Base-by-base conservation (phyloP, 2,797 vertebrate genomes). In the Pseudochaenichthys georgianus region DNA sequence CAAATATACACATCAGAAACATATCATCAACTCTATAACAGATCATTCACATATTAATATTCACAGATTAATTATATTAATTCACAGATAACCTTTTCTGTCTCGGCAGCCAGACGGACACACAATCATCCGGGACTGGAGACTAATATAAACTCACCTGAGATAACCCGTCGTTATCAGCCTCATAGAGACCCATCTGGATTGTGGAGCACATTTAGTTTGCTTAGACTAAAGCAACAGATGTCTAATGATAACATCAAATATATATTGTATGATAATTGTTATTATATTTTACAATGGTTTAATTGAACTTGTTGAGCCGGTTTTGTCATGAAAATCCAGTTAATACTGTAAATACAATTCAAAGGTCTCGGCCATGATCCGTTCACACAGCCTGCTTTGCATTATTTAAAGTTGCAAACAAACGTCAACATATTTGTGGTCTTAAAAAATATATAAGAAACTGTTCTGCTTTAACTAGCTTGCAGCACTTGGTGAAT, bases 131-230 rank as follows among this genome's bases (percentile, higher is more conserved):
- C 28, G 64, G 58, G 69, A 72, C 73, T 21, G 43, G 64, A 83
- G 78, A 71, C 68, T 63, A 55, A 85, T 82, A 79, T 76, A 69
- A 84, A 64, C 74, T 55, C 48, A 19, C 38, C 57, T 53, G 38
- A 66, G 80, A 75, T 70, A 52, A 78, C 50, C 51, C 9, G 0
- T 73, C 64, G 55, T 75, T 71, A 75, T 65, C 46, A 75, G 58
- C 17, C 74, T 63, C 55, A 16, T 2, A 0, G 19, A 41, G 53
- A 57, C 19, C 34, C 55, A 21, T 70, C 12, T 52, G 54, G 4
- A 23, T 43, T 73, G 23, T 47, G 31, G 43, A 43, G 55, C 38
- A 46, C 7, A 31, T 13, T 45, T 43, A 46, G 23, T 46, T 48
- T 61, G 13, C 42, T 47, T 12, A n/a, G 60, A 34, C 38, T 23